phyloP scores from a whole-genome alignment of 2,113 vertebrate genomes.

The Hyperoodon ampullatus region DNA sequence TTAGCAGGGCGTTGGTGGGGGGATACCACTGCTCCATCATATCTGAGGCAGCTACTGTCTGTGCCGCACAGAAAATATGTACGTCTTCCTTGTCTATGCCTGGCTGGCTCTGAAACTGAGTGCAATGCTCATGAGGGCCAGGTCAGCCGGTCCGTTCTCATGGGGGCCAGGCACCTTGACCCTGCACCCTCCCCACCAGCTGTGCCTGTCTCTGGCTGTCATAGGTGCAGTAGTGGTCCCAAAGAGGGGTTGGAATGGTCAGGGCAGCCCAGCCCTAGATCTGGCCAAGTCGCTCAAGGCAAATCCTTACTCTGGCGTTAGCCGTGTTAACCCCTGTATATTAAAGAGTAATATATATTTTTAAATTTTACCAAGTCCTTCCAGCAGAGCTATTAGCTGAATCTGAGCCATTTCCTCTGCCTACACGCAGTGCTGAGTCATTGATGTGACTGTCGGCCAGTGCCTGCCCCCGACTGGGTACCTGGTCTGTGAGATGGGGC shows the following conservation, averaged over 20 bases:
- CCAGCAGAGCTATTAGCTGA: not conserved
- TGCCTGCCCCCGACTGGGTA: not conserved
- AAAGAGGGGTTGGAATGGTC: not conserved
- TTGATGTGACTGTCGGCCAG: not conserved
- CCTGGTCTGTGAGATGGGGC: not conserved
- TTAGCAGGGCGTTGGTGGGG: not conserved
- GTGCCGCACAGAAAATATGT: not conserved
- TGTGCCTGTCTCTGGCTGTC: not conserved
- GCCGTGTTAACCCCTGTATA: not conserved
- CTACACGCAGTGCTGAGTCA: not conserved
- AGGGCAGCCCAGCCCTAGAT: not conserved
- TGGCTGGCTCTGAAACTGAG: not conserved
- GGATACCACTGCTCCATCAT: no score
- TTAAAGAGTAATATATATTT: not conserved
- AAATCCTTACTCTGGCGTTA: not conserved
- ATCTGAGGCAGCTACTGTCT: not conserved
- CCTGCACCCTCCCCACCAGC: not conserved
- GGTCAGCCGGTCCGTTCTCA: not conserved
- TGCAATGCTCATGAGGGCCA: not conserved
- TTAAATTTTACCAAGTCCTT: not conserved
- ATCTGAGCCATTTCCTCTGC: not conserved
- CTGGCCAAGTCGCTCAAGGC: not conserved
- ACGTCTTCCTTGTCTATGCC: not conserved
- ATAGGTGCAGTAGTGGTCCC: not conserved
- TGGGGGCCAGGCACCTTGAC: not conserved